These are phyloP conservation scores for Gymnocephalus cernua DNA, from an alignment of 2,113 vertebrate species.

Conservation along the genomic window DNA sequence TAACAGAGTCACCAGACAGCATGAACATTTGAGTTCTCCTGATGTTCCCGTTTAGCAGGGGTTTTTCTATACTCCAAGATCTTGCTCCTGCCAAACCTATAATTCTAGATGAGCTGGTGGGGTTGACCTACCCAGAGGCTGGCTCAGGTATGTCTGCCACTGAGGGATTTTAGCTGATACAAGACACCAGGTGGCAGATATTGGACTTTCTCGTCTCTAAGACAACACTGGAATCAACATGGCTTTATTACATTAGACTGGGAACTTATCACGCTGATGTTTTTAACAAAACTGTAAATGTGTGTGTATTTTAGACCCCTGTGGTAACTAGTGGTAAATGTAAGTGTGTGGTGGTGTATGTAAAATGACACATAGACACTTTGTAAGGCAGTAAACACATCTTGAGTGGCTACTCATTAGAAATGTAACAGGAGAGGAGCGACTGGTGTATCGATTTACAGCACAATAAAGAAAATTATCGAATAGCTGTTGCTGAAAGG, in stretches of 20 bases:
- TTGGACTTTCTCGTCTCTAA: not conserved
- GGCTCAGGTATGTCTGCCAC: constrained; percentile 11
- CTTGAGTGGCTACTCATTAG: not conserved
- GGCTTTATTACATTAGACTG: not conserved
- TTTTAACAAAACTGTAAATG: not conserved
- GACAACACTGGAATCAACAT: not conserved
- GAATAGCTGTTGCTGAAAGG: not conserved
- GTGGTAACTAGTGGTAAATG: too few relatives aligned
- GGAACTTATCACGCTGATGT: not conserved
- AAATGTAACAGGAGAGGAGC: not conserved
- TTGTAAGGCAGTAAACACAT: too few relatives aligned
- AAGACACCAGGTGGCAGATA: constrained; percentile 1
- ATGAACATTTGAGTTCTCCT: not conserved
- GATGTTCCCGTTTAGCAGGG: constrained; percentile 6
- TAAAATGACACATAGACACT: not conserved
- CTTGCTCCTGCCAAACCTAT: not conserved
- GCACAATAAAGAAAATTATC: not conserved
- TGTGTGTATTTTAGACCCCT: not conserved
- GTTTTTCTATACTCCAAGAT: not conserved
- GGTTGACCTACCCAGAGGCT: not conserved
- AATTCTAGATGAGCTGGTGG: not conserved
- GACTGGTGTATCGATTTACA: not conserved
- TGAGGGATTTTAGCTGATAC: not conserved
- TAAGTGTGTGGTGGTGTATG: not conserved
- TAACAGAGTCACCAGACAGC: not conserved